Base-by-base conservation (phyloP, 2,797 vertebrate genomes). In the Craterocephalus amniculus region DNA sequence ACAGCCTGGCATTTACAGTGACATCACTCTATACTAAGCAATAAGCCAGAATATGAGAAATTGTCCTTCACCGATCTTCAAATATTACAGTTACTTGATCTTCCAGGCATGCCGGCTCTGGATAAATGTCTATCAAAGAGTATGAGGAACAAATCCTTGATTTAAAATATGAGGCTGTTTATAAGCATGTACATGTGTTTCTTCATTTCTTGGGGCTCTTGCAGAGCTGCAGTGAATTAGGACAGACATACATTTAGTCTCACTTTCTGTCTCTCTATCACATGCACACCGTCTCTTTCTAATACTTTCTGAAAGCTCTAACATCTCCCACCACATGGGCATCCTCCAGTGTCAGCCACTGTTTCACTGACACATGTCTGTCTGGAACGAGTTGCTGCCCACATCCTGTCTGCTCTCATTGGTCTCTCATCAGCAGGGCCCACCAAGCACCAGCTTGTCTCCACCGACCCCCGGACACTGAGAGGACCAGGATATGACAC, bases 261-360 rank as follows among this genome's bases (percentile, higher is more conserved):
- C 55, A 9, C 58, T 59, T 36, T 70, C 73, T 57, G 29, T 58
- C 54, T 13, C n/a, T 34, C 58, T 51, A 45, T 32, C 66, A 52
- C 74, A 52, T 63, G 49, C 72, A 48, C 24, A 35, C 69, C 20
- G 12, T 61, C 67, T 73, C 73, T 73, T 32, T 74, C 60, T 60
- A 24, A 75, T 76, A 88, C 91, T 86, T 90, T 94, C 92, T 93
- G 67, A 88, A 89, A 83, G 80, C 81, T 72, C 93, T 78, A 91
- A 63, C 79, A 60, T 92, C 92, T 84, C 72, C 80, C 63, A 72
- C 67, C 74, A 71, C 82, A 48, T 62, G 63, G 76, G 70, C 86
- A 83, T 91, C 88, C 68, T 58, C 64, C 81, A 78, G 48, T 66
- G 87, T 88, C 89, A 79, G 71, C 87, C 72, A 45, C 16, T 59